Evolutionary conservation across 2,113 vertebrate species (phyloP), one percentile per base, ranked within the genome.

Genomic region (Phycodurus eques): DNA sequence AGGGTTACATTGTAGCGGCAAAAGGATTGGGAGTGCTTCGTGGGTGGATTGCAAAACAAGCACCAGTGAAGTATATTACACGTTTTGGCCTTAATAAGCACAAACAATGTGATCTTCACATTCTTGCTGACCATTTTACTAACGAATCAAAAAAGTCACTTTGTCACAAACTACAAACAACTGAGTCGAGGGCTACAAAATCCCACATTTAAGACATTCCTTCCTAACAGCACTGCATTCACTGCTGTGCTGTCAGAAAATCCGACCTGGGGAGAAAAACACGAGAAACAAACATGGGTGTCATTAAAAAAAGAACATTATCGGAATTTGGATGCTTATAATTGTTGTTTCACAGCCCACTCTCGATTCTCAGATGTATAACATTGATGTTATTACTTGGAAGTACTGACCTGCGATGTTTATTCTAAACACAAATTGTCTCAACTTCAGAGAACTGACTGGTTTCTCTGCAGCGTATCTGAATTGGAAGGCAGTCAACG

Each of bases 231-330:
- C 83, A 83, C 79, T 62, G 76, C 72, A 85, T 77, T 89, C 87
- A 89, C 77, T 88, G 83, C 78, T 67, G 86, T 88, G 80, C 80
- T 82, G 84, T 88, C 79, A 88, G 89, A 82, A 86, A 90, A 86
- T 89, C 87, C 87, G 20, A 88, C 89, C 87, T 90, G 85, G 76
- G 87, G 67, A 69, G 67, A 87, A 85, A 85, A 77, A 85, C 76
- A 88, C 67, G 62, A 88, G 79, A 88, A 61, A 87, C 80, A 88
- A 80, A 89, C 78, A 88, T 74, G 80, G 63, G 54, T 61, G 76
- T 87, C 79, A 84, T 87, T 89, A 87, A 78, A 79, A 49, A 67
- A 76, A 80, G 47, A 49, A 56, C 51, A 56, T 14, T 42, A 44
- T 57, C 27, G 49, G 46, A 71, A 72, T 76, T 67, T 61, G 54